Evolutionary conservation across 2,888 invertebrate genomes (phyloP), one percentile per base, ranked within the genome.

Genomic region (Glaucopsyche alexis): DNA sequence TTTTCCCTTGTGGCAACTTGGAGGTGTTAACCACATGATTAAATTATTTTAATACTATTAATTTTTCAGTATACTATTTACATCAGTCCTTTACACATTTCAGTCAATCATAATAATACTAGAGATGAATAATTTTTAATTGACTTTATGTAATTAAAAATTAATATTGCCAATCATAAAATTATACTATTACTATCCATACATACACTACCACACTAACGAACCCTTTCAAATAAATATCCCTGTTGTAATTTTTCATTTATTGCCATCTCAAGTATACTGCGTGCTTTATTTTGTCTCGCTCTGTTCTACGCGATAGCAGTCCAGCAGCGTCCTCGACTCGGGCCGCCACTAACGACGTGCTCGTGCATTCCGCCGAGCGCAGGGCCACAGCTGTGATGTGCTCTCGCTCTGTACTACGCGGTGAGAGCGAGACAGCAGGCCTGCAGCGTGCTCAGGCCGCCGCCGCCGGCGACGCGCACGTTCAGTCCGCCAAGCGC

Each of bases 311-410:
- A 60, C 2, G 77, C 75, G 14, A 74, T 81, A 81, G 75, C 86
- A 83, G 0, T 78, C 76, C 0, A 71, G 60, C 2, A 87, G 76
- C 0, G 78, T 40, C 0, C 29, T 29, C 29, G 29, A 0, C 38
- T 50, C 0, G 85, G 38, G 0, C 84, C 85, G 0, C 49, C 11
- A 0, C 80, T 78, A 0, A 81, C 82, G 0, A 89, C 82, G 0
- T 82, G 75, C 0, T 81, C 75, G 65, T 79, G 77, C 0, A 0
- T 0, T 0, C 80, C 83, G 1, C 75, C 45, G 0, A 88, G 81
- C 0, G 77, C 77, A 0, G 87, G 82, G 83, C n/a, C n/a, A 29
- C 29, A 29, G 29, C 29, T 2, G 29, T 29, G 1, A 29, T 29
- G 29, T 29, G 29, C 29, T 29, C 29, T 29, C 29, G 29, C 29